Evolutionary conservation across 2,797 vertebrate genomes (phyloP).

Genomic region (Stomatorhinus walkeri): DNA sequence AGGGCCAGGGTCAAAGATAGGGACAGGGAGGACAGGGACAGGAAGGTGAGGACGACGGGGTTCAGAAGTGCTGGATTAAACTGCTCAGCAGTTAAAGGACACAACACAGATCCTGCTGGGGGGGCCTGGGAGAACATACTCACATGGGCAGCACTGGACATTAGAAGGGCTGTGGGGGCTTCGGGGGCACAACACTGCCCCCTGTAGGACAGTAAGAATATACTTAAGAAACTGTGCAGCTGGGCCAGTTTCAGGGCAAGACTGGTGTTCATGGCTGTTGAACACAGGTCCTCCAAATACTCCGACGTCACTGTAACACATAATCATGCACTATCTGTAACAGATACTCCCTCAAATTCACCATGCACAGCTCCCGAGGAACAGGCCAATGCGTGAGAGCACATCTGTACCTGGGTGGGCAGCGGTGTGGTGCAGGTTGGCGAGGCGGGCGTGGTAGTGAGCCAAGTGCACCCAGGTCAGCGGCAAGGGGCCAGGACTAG

Average conservation of each 20-base stretch:
- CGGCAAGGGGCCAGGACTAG: neutral
- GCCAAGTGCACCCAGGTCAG: slow-evolving; percentile 65
- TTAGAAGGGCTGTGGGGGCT: slow-evolving; percentile 51
- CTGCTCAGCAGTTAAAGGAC: neutral
- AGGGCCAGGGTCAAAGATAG: neutral
- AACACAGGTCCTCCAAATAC: slow-evolving; percentile 44
- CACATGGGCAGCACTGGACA: slow-evolving; percentile 11
- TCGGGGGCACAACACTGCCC: slow-evolving; percentile 52
- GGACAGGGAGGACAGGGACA: neutral
- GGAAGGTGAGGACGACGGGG: neutral
- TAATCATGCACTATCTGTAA: neutral
- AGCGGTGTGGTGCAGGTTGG: slow-evolving; percentile 56
- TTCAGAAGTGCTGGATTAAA: neutral
- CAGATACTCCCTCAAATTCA: neutral
- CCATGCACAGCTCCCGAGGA: neutral
- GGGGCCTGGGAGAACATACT: neutral
- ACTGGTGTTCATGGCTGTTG: slow-evolving; percentile 51
- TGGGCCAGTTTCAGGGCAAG: slow-evolving; percentile 59
- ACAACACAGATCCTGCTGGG: neutral
- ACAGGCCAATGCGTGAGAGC: slow-evolving; percentile 4
- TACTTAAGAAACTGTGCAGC: slow-evolving; percentile 66
- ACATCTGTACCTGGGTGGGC: slow-evolving; percentile 44
- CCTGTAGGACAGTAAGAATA: slow-evolving; percentile 56
- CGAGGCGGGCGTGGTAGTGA: slow-evolving; percentile 62
- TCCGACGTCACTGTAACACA: slow-evolving; percentile 16